These are phyloP conservation scores for Uropsilus gracilis DNA, from an alignment of 2,113 vertebrate genomes.

Conservation along the genomic window DNA sequence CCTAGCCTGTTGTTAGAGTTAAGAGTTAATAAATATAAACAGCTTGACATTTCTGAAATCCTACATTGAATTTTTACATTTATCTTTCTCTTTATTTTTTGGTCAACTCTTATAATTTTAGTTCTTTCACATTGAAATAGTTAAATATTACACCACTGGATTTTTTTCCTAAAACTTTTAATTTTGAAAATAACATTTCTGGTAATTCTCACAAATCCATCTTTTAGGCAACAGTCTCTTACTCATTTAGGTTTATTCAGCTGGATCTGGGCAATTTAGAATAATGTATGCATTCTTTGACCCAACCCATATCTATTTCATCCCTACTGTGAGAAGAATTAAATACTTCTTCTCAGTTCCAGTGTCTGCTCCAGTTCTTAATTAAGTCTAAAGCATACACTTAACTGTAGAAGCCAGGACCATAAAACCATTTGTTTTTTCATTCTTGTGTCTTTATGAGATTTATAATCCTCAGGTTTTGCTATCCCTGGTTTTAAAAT, in stretches of 20 bases:
- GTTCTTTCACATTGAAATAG: constrained; percentile 22
- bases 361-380: constrained; percentile 37
- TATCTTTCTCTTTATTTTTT: background rate
- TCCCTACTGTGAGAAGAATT: constrained; percentile 70
- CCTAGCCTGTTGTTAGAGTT: background rate
- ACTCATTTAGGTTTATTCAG: constrained; percentile 36
- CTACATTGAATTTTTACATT: background rate
- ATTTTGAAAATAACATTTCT: constrained; percentile 19
- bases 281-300: background rate
- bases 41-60: background rate
- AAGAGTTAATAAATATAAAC: background rate
- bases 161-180: background rate
- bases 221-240: background rate
- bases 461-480: constrained; percentile 9
- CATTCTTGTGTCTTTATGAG: background rate
- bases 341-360: constrained; percentile 47
- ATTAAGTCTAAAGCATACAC: constrained; percentile 47
- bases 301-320: constrained; percentile 34
- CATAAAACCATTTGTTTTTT: constrained; percentile 17
- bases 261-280: constrained; percentile 30
- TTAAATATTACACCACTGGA: background rate
- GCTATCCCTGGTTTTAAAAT: background rate
- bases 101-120: background rate
- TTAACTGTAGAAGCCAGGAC: constrained; percentile 56
- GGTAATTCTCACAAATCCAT: background rate